Evolutionary conservation across 2,888 invertebrate genomes (phyloP).

Genomic region (Acanthococcus lagerstroemiae): DNA sequence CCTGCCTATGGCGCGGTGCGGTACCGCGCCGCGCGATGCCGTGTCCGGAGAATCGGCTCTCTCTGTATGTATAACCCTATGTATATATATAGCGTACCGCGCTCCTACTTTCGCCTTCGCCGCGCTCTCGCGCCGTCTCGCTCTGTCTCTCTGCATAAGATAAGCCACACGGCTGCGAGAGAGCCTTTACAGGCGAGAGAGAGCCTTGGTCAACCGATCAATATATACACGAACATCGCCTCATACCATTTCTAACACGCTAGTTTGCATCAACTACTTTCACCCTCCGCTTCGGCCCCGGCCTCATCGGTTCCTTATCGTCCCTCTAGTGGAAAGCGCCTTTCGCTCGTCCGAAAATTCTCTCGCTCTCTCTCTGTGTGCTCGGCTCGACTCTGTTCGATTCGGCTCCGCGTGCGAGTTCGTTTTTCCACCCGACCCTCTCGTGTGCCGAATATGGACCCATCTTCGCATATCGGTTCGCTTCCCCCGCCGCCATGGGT

Average conservation of each 20-base stretch:
- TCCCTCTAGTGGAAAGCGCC: slow-evolving; percentile 21
- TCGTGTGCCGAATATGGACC: not conserved
- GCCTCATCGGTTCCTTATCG: slow-evolving; percentile 15
- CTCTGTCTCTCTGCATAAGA: slow-evolving; percentile 19
- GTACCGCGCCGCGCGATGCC: too few relatives aligned
- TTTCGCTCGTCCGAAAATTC: not conserved
- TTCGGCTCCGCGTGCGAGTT: not conserved
- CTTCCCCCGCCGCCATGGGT: not conserved
- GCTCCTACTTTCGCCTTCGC: not conserved
- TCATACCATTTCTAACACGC: slow-evolving; percentile 26
- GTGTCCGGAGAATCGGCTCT: too few relatives aligned
- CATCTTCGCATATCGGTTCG: not conserved
- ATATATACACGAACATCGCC: slow-evolving; percentile 31
- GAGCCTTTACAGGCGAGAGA: slow-evolving; percentile 12
- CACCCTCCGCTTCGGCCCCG: not conserved
- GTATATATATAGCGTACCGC: not conserved
- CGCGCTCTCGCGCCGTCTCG: slow-evolving; percentile 11
- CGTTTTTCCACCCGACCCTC: not conserved
- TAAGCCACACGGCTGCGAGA: slow-evolving; percentile 8
- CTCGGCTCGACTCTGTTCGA: not conserved
- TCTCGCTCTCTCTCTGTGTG: not conserved
- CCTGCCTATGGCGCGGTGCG: not conserved
- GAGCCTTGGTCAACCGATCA: slow-evolving; percentile 30
- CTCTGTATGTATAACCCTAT: not conserved
- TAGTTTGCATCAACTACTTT: slow-evolving; percentile 29